Evolutionary conservation across 1,140 invertebrate species (phyloP), one percentile per base, ranked within the genome.

Genomic region (Popillia japonica): DNA sequence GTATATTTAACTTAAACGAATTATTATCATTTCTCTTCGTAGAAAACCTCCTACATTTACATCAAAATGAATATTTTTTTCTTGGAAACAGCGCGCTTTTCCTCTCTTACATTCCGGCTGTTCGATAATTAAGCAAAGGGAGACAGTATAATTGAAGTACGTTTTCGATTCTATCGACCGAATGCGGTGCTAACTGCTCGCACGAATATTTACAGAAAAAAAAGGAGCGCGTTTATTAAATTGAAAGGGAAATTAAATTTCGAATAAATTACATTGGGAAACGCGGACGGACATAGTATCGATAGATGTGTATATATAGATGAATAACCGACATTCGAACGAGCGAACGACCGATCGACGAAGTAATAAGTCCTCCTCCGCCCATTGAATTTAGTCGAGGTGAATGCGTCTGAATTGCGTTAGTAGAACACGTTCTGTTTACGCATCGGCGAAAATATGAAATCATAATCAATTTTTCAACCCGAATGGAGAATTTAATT

Each of bases 381-480:
- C 48, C 48, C 48, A 55, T 55, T 55, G 6, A n/a, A 17, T n/a
- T 55, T 17, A 6, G 2, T 55, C 48, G 48, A n/a, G 48, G 14
- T n/a, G 48, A 17, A 55, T n/a, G 48, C 17, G 48, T 17, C 48
- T 14, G 17, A 55, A 55, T 55, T 17, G 48, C 48, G 48, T 55
- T 55, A 55, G 48, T 17, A 17, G 14, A 55, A 55, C 17, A 17
- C 14, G 11, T 6, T 55, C 48, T 55, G 48, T 55, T 55, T 55
- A 55, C 48, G 48, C 48, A 55, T 55, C 48, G 48, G 17, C 27
- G 27, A 55, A 55, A 55, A 55, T 55, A 55, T 55, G 48, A 55
- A 17, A 14, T 14, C 14, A 17, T 55, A 55, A 55, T 55, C 48
- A n/a, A 55, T 55, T 17, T 55, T 55, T 55, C 48, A 17, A n/a